Base-by-base conservation (phyloP, 2,113 vertebrate species). In the Alexandromys fortis region DNA sequence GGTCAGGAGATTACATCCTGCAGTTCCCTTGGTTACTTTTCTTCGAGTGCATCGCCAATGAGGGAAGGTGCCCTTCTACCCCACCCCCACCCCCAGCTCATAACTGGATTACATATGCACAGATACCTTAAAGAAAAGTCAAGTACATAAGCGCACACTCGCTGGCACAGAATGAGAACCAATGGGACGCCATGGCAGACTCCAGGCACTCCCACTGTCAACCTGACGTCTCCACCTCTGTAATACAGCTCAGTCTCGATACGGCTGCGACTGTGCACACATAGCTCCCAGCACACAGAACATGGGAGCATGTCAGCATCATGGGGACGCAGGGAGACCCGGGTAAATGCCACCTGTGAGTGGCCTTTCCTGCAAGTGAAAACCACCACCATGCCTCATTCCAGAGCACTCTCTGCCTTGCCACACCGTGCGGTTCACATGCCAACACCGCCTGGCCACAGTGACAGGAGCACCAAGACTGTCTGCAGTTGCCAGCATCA, bases 11-110 rank as follows among this genome's bases (percentile, higher is more conserved):
- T 42, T 89, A 90, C 78, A 90, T 83, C 58, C 76, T 81, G 45
- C 92, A 82, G 45, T 68, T 85, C 79, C 92, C 73, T 72, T 76
- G 83, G 73, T 85, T 90, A 96, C n/a, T 94, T 95, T 82, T 61
- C 94, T 79, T 65, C 49, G 7, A 89, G 3, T 86, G 33, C 42
- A 67, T 79, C 81, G 52, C 38, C 52, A 92, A 72, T 42, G 70
- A 90, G 26, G 26, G 33, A 95, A 45, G 21, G 68, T 47, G 35
- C 30, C 45, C 22, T 10, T 93, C n/a, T 21, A 63, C 30, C 83
- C 75, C 70, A 28, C 61, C 86, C 28, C 10, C 14, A 55, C 3
- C 68, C 35, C 70, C 79, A 42, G 30, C 76, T 72, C 11, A 12
- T 47, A 55, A 86, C 82, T 47, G 85, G 38, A 82, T 7, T 52